Conservation (phyloP, 2,113 vertebrate genomes). For the Phainopepla nitens region DNA sequence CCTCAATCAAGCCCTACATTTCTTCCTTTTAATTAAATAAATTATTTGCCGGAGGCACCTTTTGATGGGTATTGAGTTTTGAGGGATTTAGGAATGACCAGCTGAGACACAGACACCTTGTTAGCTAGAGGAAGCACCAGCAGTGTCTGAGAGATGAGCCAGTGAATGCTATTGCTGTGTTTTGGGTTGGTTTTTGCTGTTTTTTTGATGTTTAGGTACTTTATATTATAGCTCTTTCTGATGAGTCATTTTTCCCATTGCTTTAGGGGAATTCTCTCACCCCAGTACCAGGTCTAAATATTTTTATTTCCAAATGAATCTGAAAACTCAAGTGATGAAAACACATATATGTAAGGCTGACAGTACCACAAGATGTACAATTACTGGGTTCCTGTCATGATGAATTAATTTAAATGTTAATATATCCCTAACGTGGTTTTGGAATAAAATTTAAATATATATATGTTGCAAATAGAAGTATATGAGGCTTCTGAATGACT, state of each 20-base stretch:
- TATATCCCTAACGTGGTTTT: neutral
- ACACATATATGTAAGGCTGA: neutral
- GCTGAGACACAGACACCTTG: neutral
- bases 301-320: neutral
- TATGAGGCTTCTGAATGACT: neutral
- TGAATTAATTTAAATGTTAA: neutral
- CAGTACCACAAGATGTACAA: neutral
- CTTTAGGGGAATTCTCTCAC: neutral
- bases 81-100: neutral
- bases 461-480: neutral
- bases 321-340: neutral
- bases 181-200: rapidly evolving
- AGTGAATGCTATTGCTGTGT: rapidly evolving
- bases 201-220: neutral
- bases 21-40: neutral
- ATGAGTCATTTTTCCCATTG: neutral
- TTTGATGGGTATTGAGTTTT: rapidly evolving
- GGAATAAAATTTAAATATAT: neutral
- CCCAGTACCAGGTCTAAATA: neutral
- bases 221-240: neutral
- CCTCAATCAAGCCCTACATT: neutral
- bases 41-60: neutral
- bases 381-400: neutral
- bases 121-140: neutral
- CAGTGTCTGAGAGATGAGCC: neutral